Evolutionary conservation across 2,888 invertebrate species (phyloP), one percentile per base, ranked within the genome.

Genomic region (Boloria selene): DNA sequence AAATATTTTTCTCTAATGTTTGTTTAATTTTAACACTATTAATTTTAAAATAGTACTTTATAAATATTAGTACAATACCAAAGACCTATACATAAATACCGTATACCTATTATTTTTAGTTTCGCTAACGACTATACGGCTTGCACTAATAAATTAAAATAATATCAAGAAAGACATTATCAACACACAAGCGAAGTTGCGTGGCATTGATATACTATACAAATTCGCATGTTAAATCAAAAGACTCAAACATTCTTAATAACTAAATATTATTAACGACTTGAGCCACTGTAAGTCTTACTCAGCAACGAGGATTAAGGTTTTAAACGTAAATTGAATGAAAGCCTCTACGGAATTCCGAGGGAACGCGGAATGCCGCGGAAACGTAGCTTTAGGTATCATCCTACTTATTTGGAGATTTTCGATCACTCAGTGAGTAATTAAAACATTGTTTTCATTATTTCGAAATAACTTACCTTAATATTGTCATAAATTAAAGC

Each of bases 381-480:
- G 73, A 75, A 75, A 75, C 78, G 74, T 68, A 74, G 77, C 75
- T 80, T 77, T 78, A 67, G 73, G 70, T 71, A 71, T 75, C 76
- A 77, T 68, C 72, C 78, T 77, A 74, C 72, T 75, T 76, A 64
- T 64, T 74, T 73, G 66, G 69, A 72, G 73, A 75, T 74, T 75
- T 73, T 70, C 74, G 74, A 77, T 76, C 75, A 76, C 77, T 75
- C 75, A 74, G 74, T 79, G 79, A 79, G 81, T 82, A 81, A 82
- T 82, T 83, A 74, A 74, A 77, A 78, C 74, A 77, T 77, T 74
- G 75, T 81, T 84, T 81, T 82, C 84, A 84, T 86, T 84, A 82
- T 80, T 78, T 74, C 68, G 4, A 13, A 7, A 38, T 71, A 72
- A 64, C 64, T 22, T 59, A 69, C 71, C 47, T 47, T n/a, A n/a